These are phyloP conservation scores for Camelus bactrianus DNA, from an alignment of 2,113 vertebrate genomes.

Conservation along the genomic window DNA sequence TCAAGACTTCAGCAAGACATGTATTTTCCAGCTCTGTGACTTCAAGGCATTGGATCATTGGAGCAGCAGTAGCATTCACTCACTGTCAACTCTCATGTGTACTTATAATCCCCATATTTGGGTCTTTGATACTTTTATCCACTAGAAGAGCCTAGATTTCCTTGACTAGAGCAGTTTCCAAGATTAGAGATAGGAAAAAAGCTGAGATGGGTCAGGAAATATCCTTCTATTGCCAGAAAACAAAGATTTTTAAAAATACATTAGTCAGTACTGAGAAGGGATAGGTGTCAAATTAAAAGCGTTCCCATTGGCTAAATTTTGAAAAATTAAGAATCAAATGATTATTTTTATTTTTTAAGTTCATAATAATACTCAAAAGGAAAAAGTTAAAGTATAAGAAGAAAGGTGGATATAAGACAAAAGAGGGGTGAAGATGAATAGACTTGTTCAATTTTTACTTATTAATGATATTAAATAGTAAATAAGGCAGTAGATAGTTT, in stretches of 20 bases:
- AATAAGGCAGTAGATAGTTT: not conserved
- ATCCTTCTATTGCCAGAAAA: not conserved
- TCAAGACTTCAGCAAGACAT: not conserved
- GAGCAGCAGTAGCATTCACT: not conserved
- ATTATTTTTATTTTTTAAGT: conserved; percentile 11
- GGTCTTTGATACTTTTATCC: conserved; percentile 50
- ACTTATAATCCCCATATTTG: not conserved
- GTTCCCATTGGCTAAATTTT: not conserved
- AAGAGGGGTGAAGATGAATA: not conserved
- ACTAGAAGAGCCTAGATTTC: conserved; percentile 62
- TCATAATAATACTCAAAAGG: not conserved
- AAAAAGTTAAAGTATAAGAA: not conserved
- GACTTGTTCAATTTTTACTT: conserved; percentile 27
- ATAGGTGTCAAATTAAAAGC: not conserved
- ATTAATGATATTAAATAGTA: conserved; percentile 13
- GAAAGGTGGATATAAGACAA: conserved; percentile 9
- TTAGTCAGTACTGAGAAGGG: not conserved
- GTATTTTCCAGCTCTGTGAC: not conserved
- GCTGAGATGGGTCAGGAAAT: not conserved
- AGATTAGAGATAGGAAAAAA: not conserved
- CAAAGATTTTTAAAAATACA: conserved; percentile 31
- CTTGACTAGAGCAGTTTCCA: not conserved
- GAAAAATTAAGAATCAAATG: conserved; percentile 22
- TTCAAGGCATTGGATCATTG: not conserved
- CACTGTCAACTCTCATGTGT: not conserved